These are phyloP conservation scores for Amphiprion clarkii DNA, from an alignment of 2,797 vertebrate genomes.

Conservation along the genomic window DNA sequence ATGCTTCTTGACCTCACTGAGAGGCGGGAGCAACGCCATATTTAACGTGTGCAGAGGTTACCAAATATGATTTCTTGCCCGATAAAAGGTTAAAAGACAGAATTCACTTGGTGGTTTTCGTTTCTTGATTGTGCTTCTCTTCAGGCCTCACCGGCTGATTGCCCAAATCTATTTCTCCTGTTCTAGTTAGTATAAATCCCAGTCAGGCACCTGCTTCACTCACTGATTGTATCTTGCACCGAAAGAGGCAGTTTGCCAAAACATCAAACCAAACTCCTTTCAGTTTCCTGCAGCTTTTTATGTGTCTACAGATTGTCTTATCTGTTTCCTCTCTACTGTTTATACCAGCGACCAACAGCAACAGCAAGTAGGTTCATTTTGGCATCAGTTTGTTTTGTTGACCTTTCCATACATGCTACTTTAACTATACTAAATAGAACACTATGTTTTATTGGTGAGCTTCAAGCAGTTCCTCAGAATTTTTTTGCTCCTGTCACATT, in stretches of 20 bases:
- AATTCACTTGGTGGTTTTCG: not conserved
- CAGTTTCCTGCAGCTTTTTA: not conserved
- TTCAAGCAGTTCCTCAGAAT: too few relatives aligned
- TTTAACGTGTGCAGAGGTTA: too few relatives aligned
- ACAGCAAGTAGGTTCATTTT: not conserved
- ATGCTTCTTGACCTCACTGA: too few relatives aligned
- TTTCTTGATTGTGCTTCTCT: not conserved
- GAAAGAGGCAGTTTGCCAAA: not conserved
- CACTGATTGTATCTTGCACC: not conserved
- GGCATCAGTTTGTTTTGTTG: not conserved
- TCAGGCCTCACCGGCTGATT: not conserved
- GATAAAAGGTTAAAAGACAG: too few relatives aligned
- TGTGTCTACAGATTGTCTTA: not conserved
- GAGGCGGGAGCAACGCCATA: too few relatives aligned
- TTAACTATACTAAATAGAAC: too few relatives aligned
- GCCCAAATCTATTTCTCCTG: constrained; percentile 1
- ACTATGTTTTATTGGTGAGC: too few relatives aligned
- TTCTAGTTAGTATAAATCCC: not conserved
- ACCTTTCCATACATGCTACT: not conserved
- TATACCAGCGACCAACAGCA: not conserved
- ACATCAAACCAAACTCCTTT: not conserved
- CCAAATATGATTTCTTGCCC: too few relatives aligned
- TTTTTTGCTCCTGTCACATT: too few relatives aligned
- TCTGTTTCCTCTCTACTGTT: not conserved
- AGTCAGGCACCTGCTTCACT: not conserved